phyloP scores from a whole-genome alignment of 2,113 vertebrate genomes.

The Dicerorhinus sumatrensis region DNA sequence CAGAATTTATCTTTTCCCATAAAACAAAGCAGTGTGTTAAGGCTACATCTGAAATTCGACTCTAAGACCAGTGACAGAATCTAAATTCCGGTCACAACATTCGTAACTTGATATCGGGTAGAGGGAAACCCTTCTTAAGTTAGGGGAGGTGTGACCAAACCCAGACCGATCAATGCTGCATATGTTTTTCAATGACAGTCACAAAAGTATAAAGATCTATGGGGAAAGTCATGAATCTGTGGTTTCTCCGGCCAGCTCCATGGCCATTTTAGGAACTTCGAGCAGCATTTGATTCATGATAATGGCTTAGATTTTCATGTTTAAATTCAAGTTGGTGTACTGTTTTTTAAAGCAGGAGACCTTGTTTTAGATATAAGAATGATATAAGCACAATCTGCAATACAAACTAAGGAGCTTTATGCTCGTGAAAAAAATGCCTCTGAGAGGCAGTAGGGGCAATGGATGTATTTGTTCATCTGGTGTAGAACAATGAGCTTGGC shows the following conservation, averaged over 20 bases:
- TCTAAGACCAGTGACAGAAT: background rate
- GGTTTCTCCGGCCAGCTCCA: background rate
- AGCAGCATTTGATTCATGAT: background rate
- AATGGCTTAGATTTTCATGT: background rate
- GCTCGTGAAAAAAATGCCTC: background rate
- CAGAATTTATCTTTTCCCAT: constrained; percentile 52
- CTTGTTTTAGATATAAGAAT: background rate
- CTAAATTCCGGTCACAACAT: background rate
- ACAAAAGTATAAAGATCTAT: background rate
- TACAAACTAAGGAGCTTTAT: background rate
- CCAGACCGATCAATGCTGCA: background rate
- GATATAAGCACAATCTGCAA: background rate
- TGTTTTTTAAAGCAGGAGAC: constrained; percentile 45
- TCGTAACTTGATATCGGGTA: background rate
- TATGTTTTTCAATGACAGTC: background rate
- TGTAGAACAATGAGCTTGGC: background rate
- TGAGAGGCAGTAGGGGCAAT: background rate
- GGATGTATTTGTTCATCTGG: background rate
- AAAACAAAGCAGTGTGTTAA: constrained; percentile 45
- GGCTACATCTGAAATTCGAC: background rate
- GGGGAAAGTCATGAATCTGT: background rate
- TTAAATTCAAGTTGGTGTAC: background rate
- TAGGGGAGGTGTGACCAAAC: background rate
- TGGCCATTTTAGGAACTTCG: background rate
- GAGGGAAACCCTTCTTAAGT: background rate